phyloP scores from a whole-genome alignment of 2,888 invertebrate species.

The Andricus quercusramuli region DNA sequence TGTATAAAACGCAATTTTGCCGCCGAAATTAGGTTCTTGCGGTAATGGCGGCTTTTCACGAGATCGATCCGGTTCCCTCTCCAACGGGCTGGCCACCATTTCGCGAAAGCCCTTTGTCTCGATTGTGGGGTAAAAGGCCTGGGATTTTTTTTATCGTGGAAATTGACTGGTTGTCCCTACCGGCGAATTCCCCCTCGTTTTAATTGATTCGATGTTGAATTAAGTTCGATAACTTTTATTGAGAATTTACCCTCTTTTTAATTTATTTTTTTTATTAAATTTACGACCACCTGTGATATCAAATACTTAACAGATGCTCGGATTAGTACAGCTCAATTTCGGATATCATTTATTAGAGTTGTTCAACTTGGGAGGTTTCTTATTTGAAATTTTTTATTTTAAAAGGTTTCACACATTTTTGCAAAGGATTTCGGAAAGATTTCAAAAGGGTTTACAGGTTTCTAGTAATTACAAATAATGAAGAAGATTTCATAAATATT shows the following conservation, averaged over 20 bases:
- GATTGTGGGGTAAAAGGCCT: neutral
- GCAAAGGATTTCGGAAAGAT: too few species aligned
- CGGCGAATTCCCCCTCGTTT: neutral
- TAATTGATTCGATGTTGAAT: neutral
- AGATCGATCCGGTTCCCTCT: constrained; percentile 34
- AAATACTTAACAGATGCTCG: neutral
- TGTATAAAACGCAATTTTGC: neutral
- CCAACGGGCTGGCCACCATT: constrained; percentile 8
- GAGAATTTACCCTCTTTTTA: neutral
- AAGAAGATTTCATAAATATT: too few species aligned
- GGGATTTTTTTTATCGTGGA: neutral
- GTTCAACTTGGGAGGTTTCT: too few species aligned
- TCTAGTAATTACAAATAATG: too few species aligned
- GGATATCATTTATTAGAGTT: too few species aligned
- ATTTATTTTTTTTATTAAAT: neutral
- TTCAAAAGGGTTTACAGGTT: too few species aligned
- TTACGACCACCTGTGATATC: neutral
- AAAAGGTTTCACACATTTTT: too few species aligned
- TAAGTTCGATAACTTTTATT: neutral
- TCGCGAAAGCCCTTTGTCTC: constrained; percentile 32
- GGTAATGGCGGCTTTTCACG: constrained; percentile 51
- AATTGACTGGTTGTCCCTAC: neutral
- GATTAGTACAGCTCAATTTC: neutral
- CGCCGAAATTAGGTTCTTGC: neutral
- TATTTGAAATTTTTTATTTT: too few species aligned